These are phyloP conservation scores for Calonectris borealis DNA, from an alignment of 2,113 vertebrate genomes.

Conservation along the genomic window DNA sequence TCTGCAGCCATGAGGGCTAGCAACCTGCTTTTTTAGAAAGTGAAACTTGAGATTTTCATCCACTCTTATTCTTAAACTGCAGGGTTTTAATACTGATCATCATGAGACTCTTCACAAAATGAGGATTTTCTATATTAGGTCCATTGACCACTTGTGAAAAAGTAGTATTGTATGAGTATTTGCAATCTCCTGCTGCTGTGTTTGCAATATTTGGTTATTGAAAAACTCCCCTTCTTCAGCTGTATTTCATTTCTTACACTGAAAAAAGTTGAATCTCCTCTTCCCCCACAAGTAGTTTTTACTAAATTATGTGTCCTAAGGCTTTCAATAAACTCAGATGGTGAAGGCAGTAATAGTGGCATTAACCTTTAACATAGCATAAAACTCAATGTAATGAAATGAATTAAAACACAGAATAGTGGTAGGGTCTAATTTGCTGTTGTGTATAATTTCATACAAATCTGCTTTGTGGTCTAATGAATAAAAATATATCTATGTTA, in stretches of 20 bases:
- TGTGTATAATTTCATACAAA: not conserved
- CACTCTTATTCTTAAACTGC: not conserved
- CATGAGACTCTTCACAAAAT: not conserved
- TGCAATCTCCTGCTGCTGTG: not conserved
- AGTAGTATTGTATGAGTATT: not conserved
- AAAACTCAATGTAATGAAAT: not conserved
- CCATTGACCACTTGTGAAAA: not conserved
- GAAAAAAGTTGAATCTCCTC: not conserved
- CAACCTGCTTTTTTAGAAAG: not conserved
- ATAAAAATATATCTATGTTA: not conserved
- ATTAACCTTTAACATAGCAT: slow-evolving; percentile 29
- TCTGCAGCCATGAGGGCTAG: not conserved
- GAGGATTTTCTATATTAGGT: not conserved
- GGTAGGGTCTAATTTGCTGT: not conserved
- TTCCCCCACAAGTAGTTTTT: not conserved
- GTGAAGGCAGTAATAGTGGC: not conserved
- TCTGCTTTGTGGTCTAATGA: not conserved
- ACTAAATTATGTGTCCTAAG: slow-evolving; percentile 24
- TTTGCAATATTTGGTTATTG: not conserved
- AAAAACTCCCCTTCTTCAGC: not conserved
- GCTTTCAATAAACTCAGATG: slow-evolving; percentile 42
- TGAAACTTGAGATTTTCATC: not conserved
- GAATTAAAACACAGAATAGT: not conserved
- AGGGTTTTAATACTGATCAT: not conserved
- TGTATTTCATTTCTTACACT: not conserved